Conservation (phyloP, 1,140 invertebrate genomes). For the Micrasema longulum region DNA sequence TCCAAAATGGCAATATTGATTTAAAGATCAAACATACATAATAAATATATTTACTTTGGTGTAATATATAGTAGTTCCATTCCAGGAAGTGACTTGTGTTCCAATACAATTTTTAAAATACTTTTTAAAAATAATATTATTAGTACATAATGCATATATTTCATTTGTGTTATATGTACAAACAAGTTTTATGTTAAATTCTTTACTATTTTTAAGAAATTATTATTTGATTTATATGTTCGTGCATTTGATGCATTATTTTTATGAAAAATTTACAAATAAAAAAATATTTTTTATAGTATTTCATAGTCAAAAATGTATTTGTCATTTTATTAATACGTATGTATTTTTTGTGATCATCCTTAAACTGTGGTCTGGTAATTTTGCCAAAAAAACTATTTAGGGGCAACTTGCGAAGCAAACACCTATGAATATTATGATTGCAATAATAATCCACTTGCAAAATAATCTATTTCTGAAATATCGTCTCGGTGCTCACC, state of each 20-base stretch:
- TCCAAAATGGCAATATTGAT: too few relatives aligned
- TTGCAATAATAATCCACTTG: background rate
- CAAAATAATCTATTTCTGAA: background rate
- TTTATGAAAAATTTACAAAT: constrained; percentile 14
- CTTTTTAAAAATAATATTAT: too few relatives aligned
- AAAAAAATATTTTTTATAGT: constrained; percentile 15
- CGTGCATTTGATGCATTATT: constrained; percentile 30
- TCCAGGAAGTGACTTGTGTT: too few relatives aligned
- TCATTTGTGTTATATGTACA: too few relatives aligned
- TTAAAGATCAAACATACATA: too few relatives aligned
- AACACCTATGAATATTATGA: background rate
- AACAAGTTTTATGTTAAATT: background rate
- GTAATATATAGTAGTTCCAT: too few relatives aligned
- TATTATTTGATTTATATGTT: constrained; percentile 14
- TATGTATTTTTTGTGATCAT: constrained; percentile 1
- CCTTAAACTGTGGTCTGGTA: background rate
- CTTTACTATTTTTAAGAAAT: constrained; percentile 4
- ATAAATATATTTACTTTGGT: too few relatives aligned
- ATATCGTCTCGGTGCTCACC: background rate
- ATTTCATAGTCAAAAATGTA: constrained; percentile 15
- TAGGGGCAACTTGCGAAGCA: background rate
- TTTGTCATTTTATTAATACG: background rate
- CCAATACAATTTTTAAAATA: too few relatives aligned
- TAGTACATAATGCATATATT: too few relatives aligned
- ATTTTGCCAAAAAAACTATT: too few relatives aligned